Conservation (phyloP, 2,888 invertebrate species). For the Diarsia mendica region DNA sequence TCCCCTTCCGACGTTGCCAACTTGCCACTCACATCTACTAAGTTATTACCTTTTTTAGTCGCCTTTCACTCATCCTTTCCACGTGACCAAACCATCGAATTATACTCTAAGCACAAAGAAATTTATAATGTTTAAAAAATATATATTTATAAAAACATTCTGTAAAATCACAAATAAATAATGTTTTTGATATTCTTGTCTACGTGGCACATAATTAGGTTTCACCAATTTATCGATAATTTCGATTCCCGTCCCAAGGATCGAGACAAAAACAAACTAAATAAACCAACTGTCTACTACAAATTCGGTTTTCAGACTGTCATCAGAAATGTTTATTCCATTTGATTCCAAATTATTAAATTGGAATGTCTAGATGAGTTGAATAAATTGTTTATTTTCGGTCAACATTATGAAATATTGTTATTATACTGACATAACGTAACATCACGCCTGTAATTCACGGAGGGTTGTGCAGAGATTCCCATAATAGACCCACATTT, state of each 20-base stretch:
- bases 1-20: no score
- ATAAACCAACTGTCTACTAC: neutral
- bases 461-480: no score
- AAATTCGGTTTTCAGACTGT: slow-evolving; percentile 12
- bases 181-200: neutral
- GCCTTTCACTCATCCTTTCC: no score
- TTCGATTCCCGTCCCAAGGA: neutral
- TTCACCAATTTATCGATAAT: slow-evolving; percentile 12
- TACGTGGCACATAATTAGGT: neutral
- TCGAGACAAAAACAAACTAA: slow-evolving; percentile 27
- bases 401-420: neutral
- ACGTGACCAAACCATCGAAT: no score
- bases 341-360: neutral
- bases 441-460: no score
- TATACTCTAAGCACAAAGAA: no score
- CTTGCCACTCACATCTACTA: no score
- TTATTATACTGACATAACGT: no score
- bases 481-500: no score
- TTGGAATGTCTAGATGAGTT: neutral
- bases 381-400: neutral
- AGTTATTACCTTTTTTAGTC: no score
- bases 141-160: neutral
- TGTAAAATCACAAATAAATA: neutral
- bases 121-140: no score
- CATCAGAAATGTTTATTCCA: slow-evolving; percentile 3